Percentiles rank a stretch among this genome's conserved stretches.
These are phyloP conservation scores for Phacellophora camtschatica DNA, from an alignment of 30 jellyfish, hydroid and myxozoan genomes.

Conservation along the genomic window DNA sequence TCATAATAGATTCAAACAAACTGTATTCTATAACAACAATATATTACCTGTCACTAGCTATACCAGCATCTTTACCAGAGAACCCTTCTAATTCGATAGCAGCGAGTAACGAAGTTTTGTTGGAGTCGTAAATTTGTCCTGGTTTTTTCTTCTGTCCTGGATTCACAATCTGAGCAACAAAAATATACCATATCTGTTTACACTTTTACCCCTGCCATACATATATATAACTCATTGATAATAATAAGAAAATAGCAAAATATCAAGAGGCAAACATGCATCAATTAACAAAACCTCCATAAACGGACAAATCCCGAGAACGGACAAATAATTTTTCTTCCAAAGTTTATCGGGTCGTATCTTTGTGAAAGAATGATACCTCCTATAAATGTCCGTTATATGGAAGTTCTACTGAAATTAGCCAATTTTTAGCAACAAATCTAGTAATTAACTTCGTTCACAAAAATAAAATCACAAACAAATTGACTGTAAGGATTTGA, in stretches of 20 bases:
- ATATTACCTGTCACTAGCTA: slow-evolving; percentile 87
- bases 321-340: too few relatives aligned
- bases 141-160: slow-evolving; percentile 80
- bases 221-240: too few relatives aligned
- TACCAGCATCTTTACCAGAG: slow-evolving; percentile 80
- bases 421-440: background rate
- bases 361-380: too few relatives aligned
- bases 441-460: too few relatives aligned
- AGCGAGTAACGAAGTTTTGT: slow-evolving; percentile 76
- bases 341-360: too few relatives aligned
- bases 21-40: too few relatives aligned
- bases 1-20: too few relatives aligned
- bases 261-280: background rate
- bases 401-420: background rate
- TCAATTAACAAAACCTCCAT: too few relatives aligned
- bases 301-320: too few relatives aligned
- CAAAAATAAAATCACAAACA: too few relatives aligned
- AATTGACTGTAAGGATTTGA: too few relatives aligned
- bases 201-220: background rate
- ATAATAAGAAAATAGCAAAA: background rate
- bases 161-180: slow-evolving; percentile 65
- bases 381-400: background rate
- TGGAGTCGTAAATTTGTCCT: slow-evolving; percentile 88
- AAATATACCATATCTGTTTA: too few relatives aligned
- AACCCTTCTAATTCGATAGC: slow-evolving; percentile 81